phyloP scores from a whole-genome alignment of 2,888 invertebrate species.

The Pecten maximus region DNA sequence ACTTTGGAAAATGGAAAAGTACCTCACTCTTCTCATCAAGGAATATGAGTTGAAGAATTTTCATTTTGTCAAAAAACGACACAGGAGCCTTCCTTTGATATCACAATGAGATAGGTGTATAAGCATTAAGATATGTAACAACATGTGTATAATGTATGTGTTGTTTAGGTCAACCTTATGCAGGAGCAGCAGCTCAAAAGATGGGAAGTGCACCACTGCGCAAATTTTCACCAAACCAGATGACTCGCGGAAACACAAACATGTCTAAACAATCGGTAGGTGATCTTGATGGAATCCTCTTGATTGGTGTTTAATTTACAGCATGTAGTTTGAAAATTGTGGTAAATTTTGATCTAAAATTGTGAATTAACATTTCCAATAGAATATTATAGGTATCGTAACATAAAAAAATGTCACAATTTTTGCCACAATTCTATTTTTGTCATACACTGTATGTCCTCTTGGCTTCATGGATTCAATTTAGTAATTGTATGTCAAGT shows the following conservation, averaged over 20 bases:
- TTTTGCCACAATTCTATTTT: background rate
- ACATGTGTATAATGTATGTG: background rate
- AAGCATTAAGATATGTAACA: slow-evolving; percentile 7
- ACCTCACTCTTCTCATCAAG: background rate
- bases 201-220: slow-evolving; percentile 78
- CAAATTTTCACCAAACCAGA: slow-evolving; percentile 65
- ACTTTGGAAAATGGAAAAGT: background rate
- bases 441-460: too few species aligned
- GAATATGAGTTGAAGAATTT: background rate
- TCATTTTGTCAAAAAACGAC: background rate
- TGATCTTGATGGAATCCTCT: slow-evolving; percentile 35
- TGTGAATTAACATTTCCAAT: background rate
- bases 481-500: too few species aligned
- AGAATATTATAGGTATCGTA: background rate
- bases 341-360: slow-evolving; percentile 15
- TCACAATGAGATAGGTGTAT: background rate
- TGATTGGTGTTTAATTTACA: slow-evolving; percentile 3
- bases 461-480: too few species aligned
- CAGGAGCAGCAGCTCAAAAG: slow-evolving; percentile 76
- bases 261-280: slow-evolving; percentile 76
- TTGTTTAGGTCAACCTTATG: slow-evolving; percentile 77
- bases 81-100: background rate
- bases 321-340: slow-evolving; percentile 29
- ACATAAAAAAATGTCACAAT: background rate
- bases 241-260: slow-evolving; percentile 70